These are phyloP conservation scores for Dendroctonus ponderosae DNA, from an alignment of 1,140 invertebrate species.

Conservation along the genomic window DNA sequence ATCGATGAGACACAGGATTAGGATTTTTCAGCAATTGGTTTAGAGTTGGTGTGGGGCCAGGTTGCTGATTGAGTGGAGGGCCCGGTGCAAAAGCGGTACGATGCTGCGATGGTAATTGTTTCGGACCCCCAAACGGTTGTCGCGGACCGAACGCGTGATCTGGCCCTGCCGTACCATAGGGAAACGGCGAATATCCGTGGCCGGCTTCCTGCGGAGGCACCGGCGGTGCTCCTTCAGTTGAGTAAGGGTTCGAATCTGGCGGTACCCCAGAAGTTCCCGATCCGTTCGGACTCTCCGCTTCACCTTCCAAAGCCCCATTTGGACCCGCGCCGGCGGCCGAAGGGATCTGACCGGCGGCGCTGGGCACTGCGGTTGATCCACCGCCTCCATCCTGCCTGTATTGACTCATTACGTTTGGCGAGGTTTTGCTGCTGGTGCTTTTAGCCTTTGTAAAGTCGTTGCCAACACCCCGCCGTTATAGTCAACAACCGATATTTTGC, in stretches of 20 bases:
- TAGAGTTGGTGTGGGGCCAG: slow-evolving; percentile 85
- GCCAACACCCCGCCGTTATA: slow-evolving; percentile 54
- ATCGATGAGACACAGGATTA: slow-evolving; percentile 46
- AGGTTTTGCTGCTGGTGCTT: slow-evolving; percentile 48
- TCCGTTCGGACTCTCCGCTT: slow-evolving; percentile 26
- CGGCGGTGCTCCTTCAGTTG: slow-evolving; percentile 29
- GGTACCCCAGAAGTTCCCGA: slow-evolving; percentile 18
- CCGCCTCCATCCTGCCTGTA: slow-evolving; percentile 48
- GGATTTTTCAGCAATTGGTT: slow-evolving; percentile 68
- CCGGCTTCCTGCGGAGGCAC: slow-evolving; percentile 36
- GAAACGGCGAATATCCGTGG: slow-evolving; percentile 42
- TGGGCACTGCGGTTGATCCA: slow-evolving; percentile 36
- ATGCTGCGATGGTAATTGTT: slow-evolving; percentile 41
- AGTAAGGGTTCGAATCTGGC: slow-evolving; percentile 34
- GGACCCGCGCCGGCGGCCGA: slow-evolving; percentile 34
- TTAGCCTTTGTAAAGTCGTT: slow-evolving; percentile 51
- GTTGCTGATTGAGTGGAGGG: slow-evolving; percentile 69
- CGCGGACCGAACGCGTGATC: slow-evolving; percentile 48
- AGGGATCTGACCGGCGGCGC: slow-evolving; percentile 36
- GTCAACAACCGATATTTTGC: slow-evolving; percentile 53
- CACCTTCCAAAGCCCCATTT: slow-evolving; percentile 31
- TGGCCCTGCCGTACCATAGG: slow-evolving; percentile 45
- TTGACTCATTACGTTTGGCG: slow-evolving; percentile 50
- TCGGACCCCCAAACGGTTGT: slow-evolving; percentile 44
- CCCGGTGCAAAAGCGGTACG: slow-evolving; percentile 59